Evolutionary conservation across 2,888 invertebrate genomes (phyloP).

Genomic region (Aleiodes leptofemur): DNA sequence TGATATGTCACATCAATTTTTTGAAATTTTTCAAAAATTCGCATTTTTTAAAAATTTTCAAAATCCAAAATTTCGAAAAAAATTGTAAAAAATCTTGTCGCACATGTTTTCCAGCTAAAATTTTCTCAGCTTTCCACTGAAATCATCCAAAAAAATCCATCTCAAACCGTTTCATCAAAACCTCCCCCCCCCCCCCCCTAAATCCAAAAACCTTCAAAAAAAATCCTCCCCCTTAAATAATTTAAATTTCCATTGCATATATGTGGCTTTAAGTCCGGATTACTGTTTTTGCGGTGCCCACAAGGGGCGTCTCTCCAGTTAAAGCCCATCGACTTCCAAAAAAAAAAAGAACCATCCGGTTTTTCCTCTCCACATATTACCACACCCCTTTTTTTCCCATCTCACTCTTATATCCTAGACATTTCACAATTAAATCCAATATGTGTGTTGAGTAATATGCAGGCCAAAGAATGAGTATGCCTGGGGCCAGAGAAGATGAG

Average conservation of each 20-base stretch:
- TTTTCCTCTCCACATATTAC: conserved; percentile 8
- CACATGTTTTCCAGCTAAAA: too few relatives aligned
- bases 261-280: conserved; percentile 57
- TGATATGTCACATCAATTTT: too few relatives aligned
- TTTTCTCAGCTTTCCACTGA: too few relatives aligned
- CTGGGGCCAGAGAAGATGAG: conserved; percentile 14
- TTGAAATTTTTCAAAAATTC: too few relatives aligned
- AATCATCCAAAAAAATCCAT: too few relatives aligned
- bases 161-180: not conserved
- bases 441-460: conserved; percentile 32
- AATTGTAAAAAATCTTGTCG: too few relatives aligned
- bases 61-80: too few relatives aligned
- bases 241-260: conserved; percentile 53
- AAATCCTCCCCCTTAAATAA: conserved; percentile 15
- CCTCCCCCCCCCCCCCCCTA: conserved; percentile 1
- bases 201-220: not conserved
- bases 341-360: conserved; percentile 31
- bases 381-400: conserved; percentile 5
- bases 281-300: conserved; percentile 56
- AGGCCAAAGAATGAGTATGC: not conserved
- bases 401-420: conserved; percentile 3
- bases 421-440: conserved; percentile 21
- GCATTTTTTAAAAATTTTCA: too few relatives aligned
- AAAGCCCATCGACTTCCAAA: too few relatives aligned
- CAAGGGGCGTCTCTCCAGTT: conserved; percentile 40